Conservation (phyloP, 2,888 invertebrate species). For the Catonia carolina region DNA sequence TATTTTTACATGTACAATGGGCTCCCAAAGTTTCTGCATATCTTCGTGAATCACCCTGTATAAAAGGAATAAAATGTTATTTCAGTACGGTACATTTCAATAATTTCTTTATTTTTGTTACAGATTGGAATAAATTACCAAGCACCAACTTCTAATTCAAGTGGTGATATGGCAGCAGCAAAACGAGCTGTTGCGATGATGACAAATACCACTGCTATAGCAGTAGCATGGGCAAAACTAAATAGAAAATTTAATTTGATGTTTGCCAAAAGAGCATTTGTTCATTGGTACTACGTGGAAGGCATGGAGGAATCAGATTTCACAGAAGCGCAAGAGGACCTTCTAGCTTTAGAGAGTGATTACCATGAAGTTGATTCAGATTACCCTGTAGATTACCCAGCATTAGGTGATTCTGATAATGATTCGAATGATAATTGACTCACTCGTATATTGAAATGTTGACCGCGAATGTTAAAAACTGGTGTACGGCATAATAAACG, state of each 20-base stretch:
- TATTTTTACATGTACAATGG: too few relatives aligned
- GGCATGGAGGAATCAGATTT: conserved; percentile 49
- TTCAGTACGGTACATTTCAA: too few relatives aligned
- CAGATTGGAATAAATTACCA: conserved; percentile 66
- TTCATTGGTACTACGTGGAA: conserved; percentile 60
- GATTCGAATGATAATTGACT: too few relatives aligned
- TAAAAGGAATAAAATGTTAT: too few relatives aligned
- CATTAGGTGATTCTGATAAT: too few relatives aligned
- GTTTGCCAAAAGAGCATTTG: conserved; percentile 55
- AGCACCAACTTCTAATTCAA: conserved; percentile 60
- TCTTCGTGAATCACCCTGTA: too few relatives aligned
- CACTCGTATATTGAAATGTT: too few relatives aligned
- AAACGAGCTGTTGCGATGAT: conserved; percentile 63
- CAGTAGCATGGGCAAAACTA: conserved; percentile 53
- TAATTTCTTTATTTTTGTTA: too few relatives aligned
- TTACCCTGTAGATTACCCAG: too few relatives aligned
- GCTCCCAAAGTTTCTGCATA: too few relatives aligned
- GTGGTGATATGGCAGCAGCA: conserved; percentile 46
- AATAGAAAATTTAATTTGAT: conserved; percentile 55
- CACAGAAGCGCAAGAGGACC: conserved; percentile 43
- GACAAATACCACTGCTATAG: conserved; percentile 65
- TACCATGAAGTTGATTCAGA: conserved; percentile 40
- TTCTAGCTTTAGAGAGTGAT: conserved; percentile 44
- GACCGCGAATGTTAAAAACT: too few relatives aligned
- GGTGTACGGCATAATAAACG: too few relatives aligned